Conservation (phyloP, 2,888 invertebrate genomes). For the Scrobipalpa costella region DNA sequence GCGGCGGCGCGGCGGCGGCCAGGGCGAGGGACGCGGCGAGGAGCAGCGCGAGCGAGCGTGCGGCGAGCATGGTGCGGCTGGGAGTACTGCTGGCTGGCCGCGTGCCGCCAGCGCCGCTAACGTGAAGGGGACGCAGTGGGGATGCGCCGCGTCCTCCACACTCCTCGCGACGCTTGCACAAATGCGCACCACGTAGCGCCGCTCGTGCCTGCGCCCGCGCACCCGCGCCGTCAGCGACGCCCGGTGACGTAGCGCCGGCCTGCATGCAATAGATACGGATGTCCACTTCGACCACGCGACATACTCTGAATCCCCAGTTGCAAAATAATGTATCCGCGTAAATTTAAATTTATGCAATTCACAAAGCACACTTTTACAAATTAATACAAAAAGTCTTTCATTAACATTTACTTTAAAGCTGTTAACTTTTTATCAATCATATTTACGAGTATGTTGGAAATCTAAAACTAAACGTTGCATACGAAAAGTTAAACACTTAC, state of each 20-base stretch:
- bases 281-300: neutral
- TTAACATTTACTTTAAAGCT: too few relatives aligned
- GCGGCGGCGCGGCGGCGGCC: conserved; percentile 43
- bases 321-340: conserved; percentile 17
- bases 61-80: conserved; percentile 46
- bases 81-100: conserved; percentile 40
- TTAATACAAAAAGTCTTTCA: too few relatives aligned
- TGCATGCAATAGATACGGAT: conserved; percentile 19
- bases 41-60: conserved; percentile 38
- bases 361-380: neutral
- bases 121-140: conserved; percentile 30
- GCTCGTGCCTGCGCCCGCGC: conserved; percentile 5
- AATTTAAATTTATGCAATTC: neutral
- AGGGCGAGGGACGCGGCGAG: conserved; percentile 39
- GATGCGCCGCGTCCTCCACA: conserved; percentile 31
- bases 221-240: conserved; percentile 12
- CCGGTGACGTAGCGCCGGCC: conserved; percentile 20
- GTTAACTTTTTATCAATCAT: too few relatives aligned
- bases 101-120: conserved; percentile 25
- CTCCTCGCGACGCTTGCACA: conserved; percentile 29
- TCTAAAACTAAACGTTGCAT: too few relatives aligned
- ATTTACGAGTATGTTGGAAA: too few relatives aligned
- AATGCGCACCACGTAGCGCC: conserved; percentile 24
- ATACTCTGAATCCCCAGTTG: conserved; percentile 13
- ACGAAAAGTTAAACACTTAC: too few relatives aligned